Evolutionary conservation across 2,888 invertebrate species (phyloP).

Genomic region (Apodemia hepburni): DNA sequence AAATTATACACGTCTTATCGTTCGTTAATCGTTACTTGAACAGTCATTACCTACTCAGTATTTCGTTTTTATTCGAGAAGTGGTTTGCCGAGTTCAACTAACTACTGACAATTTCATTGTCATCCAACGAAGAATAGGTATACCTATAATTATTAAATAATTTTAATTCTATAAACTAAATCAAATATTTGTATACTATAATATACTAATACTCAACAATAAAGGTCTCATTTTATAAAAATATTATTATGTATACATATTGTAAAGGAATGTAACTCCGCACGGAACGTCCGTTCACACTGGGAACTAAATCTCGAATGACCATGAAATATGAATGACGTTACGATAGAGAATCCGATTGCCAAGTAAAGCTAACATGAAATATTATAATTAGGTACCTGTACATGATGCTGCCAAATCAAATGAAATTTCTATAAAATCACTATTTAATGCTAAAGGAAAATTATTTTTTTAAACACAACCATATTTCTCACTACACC

Average conservation of each 20-base stretch:
- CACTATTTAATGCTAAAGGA: neutral
- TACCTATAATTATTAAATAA: neutral
- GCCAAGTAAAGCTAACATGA: neutral
- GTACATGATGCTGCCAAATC: neutral
- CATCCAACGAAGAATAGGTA: neutral
- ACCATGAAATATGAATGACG: neutral
- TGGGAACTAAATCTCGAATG: neutral
- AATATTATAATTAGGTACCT: conserved; percentile 6
- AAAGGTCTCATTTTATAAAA: neutral
- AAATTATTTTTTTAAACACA: neutral
- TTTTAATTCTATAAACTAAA: neutral
- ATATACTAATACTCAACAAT: neutral
- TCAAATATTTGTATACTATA: neutral
- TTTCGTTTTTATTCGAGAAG: neutral
- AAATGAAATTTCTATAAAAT: neutral
- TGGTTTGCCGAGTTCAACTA: neutral
- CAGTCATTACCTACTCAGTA: neutral
- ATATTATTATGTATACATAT: no score
- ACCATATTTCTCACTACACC: neutral
- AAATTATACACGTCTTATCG: no score
- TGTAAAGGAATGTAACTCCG: neutral
- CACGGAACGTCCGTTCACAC: neutral
- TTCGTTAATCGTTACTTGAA: neutral
- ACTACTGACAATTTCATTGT: neutral
- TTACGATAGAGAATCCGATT: neutral